phyloP scores from a whole-genome alignment of 2,888 invertebrate genomes.

The Andrena hattorfiana region DNA sequence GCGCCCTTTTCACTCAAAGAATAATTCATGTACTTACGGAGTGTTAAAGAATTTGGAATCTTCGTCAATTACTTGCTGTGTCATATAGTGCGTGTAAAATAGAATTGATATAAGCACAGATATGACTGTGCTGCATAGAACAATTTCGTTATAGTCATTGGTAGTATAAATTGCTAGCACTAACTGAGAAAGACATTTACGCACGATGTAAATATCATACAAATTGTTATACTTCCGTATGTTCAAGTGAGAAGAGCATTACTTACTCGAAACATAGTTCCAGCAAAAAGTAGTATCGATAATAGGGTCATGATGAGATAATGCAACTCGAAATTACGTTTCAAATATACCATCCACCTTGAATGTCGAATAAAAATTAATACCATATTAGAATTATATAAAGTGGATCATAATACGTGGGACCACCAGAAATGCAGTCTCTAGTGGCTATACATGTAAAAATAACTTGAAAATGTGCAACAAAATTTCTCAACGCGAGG shows the following conservation, averaged over 20 bases:
- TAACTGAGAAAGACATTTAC: not conserved
- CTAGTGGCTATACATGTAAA: too few species aligned
- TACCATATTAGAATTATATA: not conserved
- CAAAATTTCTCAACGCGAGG: too few species aligned
- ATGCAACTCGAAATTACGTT: not conserved
- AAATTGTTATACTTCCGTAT: not conserved
- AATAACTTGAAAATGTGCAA: too few species aligned
- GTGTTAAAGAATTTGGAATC: not conserved
- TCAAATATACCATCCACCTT: not conserved
- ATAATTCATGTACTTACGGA: conserved; percentile 5
- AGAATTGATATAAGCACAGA: not conserved
- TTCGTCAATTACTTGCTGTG: not conserved
- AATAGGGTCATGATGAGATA: not conserved
- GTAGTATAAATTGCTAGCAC: not conserved
- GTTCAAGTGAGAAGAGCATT: not conserved
- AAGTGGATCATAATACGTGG: too few species aligned
- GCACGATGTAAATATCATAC: not conserved
- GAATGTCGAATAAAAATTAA: not conserved
- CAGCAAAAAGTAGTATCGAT: not conserved
- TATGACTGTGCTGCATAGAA: not conserved
- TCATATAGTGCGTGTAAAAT: not conserved
- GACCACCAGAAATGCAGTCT: too few species aligned
- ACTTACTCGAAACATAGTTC: not conserved
- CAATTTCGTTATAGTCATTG: not conserved
- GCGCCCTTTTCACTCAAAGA: not conserved